phyloP scores from a whole-genome alignment of 2,888 invertebrate species.

The Sesamia inferens region DNA sequence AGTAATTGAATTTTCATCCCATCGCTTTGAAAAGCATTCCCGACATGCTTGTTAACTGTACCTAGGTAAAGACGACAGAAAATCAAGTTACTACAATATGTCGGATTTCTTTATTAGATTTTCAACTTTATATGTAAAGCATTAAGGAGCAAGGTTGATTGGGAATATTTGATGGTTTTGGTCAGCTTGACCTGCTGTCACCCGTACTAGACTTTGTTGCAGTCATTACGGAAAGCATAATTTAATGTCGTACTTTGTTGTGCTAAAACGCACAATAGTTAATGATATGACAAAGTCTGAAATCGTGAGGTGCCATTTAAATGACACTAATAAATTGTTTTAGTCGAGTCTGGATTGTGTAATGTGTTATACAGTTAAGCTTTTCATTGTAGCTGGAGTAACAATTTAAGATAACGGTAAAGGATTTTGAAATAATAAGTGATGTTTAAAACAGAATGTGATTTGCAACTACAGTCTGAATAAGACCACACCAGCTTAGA shows the following conservation, averaged over 20 bases:
- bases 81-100: too few species aligned
- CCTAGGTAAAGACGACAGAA: neutral
- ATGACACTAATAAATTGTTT: slow-evolving; percentile 53
- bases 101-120: too few species aligned
- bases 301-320: slow-evolving; percentile 55
- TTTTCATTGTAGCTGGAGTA: slow-evolving; percentile 31
- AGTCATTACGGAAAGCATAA: slow-evolving; percentile 49
- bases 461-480: neutral
- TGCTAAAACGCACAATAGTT: slow-evolving; percentile 52
- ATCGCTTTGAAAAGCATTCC: slow-evolving; percentile 55
- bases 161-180: too few species aligned
- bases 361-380: slow-evolving; percentile 26
- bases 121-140: too few species aligned
- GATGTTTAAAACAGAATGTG: neutral
- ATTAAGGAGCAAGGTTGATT: too few species aligned
- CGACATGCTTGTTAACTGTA: slow-evolving; percentile 48
- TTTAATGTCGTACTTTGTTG: slow-evolving; percentile 55
- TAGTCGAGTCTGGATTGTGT: slow-evolving; percentile 7
- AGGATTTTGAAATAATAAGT: slow-evolving; percentile 1
- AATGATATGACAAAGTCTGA: slow-evolving; percentile 45
- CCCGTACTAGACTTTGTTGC: slow-evolving; percentile 37
- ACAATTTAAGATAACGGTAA: slow-evolving; percentile 7
- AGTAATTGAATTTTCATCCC: slow-evolving; percentile 54
- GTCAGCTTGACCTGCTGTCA: too few species aligned
- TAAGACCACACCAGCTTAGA: neutral